Base-by-base conservation (phyloP, 2,888 invertebrate species). In the Macrosiphum euphorbiae region DNA sequence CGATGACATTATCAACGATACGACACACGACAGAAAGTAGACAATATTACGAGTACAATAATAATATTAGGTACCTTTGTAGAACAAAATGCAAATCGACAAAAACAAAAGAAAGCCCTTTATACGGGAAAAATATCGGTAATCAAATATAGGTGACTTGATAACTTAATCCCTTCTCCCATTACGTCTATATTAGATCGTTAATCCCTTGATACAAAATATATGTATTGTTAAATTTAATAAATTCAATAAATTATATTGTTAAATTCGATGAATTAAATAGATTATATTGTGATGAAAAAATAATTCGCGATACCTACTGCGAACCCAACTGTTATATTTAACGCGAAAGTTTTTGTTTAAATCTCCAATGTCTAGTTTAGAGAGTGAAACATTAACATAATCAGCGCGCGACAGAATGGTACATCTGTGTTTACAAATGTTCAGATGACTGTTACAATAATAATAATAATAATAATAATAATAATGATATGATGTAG, bases 311-410 rank as follows among this genome's bases (percentile, higher is more conserved):
- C 78, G 35, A 20, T 35, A 78, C n/a, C n/a, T n/a, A n/a, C 7
- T 5, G 78, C 35, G 20, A 35, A 7, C 16, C 20, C 35, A 28
- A 41, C 86, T 24, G 3, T 58, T 41, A 41, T 41, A 78, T 50
- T 52, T 28, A 84, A 84, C 28, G 78, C 35, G 90, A 91, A 91
- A 91, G 90, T 90, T 1, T 24, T 90, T 10, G 24, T 26, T 52
- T 50, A 90, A 90, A 78, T 78, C 90, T 50, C n/a, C 67, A 26
- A 5, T 47, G 52, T 11, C 52, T 35, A 26, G 90, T 52, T 52
- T 91, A 91, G 90, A 91, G 90, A 91, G 90, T 91, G 90, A 91
- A 91, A 91, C 78, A 91, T 78, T 52, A 84, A 41, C 35, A 84
- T 91, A 91, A 91, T 84, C 90, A 91, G 78, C 52, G 78, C 90